Conservation (phyloP, 2,888 invertebrate species). For the Xestoiulus laeticollis region DNA sequence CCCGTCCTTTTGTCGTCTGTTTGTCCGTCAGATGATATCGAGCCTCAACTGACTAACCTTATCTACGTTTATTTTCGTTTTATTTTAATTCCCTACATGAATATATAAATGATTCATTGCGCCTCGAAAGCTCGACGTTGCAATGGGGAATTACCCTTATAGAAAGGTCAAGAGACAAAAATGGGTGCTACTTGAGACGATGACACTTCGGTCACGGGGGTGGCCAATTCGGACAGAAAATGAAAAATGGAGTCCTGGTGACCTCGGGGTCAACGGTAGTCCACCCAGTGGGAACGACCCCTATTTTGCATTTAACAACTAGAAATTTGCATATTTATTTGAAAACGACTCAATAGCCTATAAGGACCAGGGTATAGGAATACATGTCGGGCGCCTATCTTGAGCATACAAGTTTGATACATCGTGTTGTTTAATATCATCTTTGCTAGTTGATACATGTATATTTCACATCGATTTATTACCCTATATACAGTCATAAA, state of each 20-base stretch:
- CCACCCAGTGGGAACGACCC: constrained; percentile 19
- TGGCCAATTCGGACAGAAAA: constrained; percentile 18
- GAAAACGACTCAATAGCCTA: background rate
- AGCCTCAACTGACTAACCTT: background rate
- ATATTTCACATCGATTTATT: no score
- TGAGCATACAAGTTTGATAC: no score
- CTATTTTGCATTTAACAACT: background rate
- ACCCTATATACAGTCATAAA: no score
- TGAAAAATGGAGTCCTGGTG: constrained; percentile 1
- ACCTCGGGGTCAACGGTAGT: constrained; percentile 8
- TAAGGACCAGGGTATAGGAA: background rate
- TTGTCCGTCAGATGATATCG: background rate
- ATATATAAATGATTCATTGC: constrained; percentile 1
- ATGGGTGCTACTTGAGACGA: constrained; percentile 3
- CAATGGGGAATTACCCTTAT: background rate
- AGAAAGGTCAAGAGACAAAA: background rate
- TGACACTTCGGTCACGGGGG: constrained; percentile 11
- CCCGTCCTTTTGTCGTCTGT: constrained; percentile 9
- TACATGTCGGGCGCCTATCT: no score
- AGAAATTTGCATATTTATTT: background rate
- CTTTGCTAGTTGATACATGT: no score
- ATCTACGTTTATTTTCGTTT: background rate
- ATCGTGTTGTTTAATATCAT: no score
- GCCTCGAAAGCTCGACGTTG: background rate
- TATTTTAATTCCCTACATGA: background rate